Evolutionary conservation across 2,797 vertebrate genomes (phyloP), one percentile per base, ranked within the genome.

Genomic region (Xenentodon cancila): DNA sequence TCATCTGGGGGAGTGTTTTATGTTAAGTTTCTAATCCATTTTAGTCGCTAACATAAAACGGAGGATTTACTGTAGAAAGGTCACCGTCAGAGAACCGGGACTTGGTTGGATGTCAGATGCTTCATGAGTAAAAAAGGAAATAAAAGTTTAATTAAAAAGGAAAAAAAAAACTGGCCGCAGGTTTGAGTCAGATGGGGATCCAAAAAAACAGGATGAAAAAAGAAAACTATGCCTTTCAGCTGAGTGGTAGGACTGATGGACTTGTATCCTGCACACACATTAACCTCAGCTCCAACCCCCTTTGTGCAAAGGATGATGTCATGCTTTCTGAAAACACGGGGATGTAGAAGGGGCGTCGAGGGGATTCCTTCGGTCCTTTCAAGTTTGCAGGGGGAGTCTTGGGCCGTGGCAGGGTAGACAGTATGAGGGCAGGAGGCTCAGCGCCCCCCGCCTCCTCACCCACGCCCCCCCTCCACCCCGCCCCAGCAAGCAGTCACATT

Each of bases 271-370:
- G 65, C 74, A 75, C 66, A 68, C 84, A 87, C 76, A 83, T 82
- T 81, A 85, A 77, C 80, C 80, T 77, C 82, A 72, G 69, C 80
- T 81, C 68, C 76, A 79, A 71, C 83, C 79, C 66, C 74, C 80
- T 89, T 91, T 91, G 89, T 88, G 89, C 77, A 71, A 74, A 77
- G 60, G 87, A 90, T 93, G 92, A 92, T 92, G 91, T 92, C 91
- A 92, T 92, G 74, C 84, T 84, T 89, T 90, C 84, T 91, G 84
- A 89, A 91, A 89, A 85, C 82, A 87, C 42, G 58, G 75, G 70
- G 54, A 43, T 71, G 77, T 62, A 74, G 79, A 53, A 66, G 75
- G 80, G 87, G 73, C 62, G 80, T 79, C 53, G 43, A 69, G 78
- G 85, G 88, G 87, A 80, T 90, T 88, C 86, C 84, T 88, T 89